phyloP scores from a whole-genome alignment of 2,113 vertebrate genomes.

The Eupsittula cactorum region DNA sequence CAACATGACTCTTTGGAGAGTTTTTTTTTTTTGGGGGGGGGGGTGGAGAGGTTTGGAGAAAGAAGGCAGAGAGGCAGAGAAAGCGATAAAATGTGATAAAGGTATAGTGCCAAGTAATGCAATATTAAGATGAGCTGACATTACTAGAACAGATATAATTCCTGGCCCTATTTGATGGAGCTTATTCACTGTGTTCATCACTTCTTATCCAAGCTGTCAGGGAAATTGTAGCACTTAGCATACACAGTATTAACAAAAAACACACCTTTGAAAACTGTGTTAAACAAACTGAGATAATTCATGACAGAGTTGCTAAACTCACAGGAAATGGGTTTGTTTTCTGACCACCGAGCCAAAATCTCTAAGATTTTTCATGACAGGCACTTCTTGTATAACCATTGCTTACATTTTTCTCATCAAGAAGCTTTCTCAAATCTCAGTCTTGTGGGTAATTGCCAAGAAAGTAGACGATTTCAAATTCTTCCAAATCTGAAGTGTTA shows the following conservation, averaged over 20 bases:
- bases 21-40: accelerated
- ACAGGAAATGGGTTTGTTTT: conserved; percentile 57
- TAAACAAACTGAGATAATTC: conserved; percentile 69
- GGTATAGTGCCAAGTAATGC: conserved; percentile 38
- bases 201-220: conserved; percentile 66
- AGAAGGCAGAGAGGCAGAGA: neutral
- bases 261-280: conserved; percentile 63
- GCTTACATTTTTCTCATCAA: conserved; percentile 41
- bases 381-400: conserved; percentile 15
- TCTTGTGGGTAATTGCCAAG: conserved; percentile 20
- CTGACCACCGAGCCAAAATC: conserved; percentile 53
- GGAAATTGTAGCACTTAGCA: conserved; percentile 61
- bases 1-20: neutral
- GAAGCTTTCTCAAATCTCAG: conserved; percentile 30
- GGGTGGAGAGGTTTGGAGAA: neutral
- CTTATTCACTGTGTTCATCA: conserved; percentile 65
- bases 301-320: conserved; percentile 63
- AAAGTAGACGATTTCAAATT: conserved; percentile 39
- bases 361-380: conserved; percentile 55
- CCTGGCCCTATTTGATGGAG: conserved; percentile 51
- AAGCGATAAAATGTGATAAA: conserved; percentile 19
- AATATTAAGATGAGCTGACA: conserved; percentile 32
- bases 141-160: conserved; percentile 50
- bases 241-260: conserved; percentile 56
- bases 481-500: conserved; percentile 3